Base-by-base conservation (phyloP, 1,140 invertebrate species). In the Paraescarpia echinospica region DNA sequence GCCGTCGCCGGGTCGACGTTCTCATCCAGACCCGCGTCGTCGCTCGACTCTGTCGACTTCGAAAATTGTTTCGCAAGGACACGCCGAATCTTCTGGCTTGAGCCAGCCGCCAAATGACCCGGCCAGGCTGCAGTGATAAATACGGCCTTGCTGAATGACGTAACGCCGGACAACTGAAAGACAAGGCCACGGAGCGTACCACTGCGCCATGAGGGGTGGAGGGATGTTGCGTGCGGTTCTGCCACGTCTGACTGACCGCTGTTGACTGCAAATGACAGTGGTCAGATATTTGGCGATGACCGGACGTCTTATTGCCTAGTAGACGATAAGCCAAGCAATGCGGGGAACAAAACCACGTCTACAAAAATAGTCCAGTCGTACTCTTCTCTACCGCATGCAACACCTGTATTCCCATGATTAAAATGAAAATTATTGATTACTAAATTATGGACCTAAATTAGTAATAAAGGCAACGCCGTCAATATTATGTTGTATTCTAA, bases 81-180 rank as follows among this genome's bases (percentile, higher is more conserved):
- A 77, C 59, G 59, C 59, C 59, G 27, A 77, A 27, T 77, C 59
- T 77, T 77, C 59, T 77, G 2, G 59, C 59, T 77, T 77, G 59
- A 77, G 59, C 59, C 59, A 77, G 59, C 59, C 59, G 27, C 59
- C 59, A 77, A 77, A 77, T 77, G 59, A 77, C 59, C 59, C 59
- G 59, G 59, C 59, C 12, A 77, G 59, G 59, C 59, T 77, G 59
- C 59, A 2, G 59, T 77, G 59, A 77, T 77, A 77, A 77, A 77
- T 77, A 77, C 59, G 59, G 59, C 12, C 59, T 77, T 27, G 59
- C 59, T 27, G 59, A 77, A 77, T 77, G 59, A 77, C 59, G 59
- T 77, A 77, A 77, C 59, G 59, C 59, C 59, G 59, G 59, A 77
- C 59, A 77, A 77, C 59, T 77, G 59, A 77, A 77, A 77, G 59